Evolutionary conservation across 2,113 vertebrate genomes (phyloP), one percentile per base, ranked within the genome.

Genomic region (Brevimyrus niger): DNA sequence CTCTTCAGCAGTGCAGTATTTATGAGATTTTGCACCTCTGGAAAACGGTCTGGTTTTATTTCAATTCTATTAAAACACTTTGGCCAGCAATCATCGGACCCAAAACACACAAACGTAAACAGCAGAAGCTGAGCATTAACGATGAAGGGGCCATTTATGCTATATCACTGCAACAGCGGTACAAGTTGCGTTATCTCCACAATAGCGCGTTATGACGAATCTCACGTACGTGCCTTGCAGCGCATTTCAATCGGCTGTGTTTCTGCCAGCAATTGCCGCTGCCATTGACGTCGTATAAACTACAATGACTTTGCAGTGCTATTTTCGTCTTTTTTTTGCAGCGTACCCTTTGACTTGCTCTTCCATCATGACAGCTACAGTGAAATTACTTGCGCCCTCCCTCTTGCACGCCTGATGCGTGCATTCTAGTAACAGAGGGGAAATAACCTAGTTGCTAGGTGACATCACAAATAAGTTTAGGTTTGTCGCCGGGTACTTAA

Each of bases 381-480:
- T 84, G 23, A 19, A 46, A 84, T 27, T 27, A 23, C 21, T 23
- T 7, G 23, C 8, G 47, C 11, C 5, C 10, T 47, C 50, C 83
- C 83, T 48, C 47, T 80, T 42, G 19, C 4, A 87, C 13, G n/a
- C 9, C 31, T 80, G 73, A 55, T 55, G 85, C 47, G 23, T 38
- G 31, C 13, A 87, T 87, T 53, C 0, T 87, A 53, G 73, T 42
- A 21, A 80, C 35, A 38, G 15, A 42, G 31, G 73, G 35, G 73
- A 80, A 80, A 80, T 69, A 80, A 80, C 73, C 35, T 7, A 17
- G 88, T 88, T 88, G 88, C 65, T 80, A 88, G 73, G 88, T 21
- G 47, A 80, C 44, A 35, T 51, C 69, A 80, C 69, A 51, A 31
- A 35, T 51, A 88, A n/a, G 9, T 51, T 88, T 27, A 65, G n/a